Conservation (phyloP, 2,113 vertebrate genomes). For the Vulpes vulpes region DNA sequence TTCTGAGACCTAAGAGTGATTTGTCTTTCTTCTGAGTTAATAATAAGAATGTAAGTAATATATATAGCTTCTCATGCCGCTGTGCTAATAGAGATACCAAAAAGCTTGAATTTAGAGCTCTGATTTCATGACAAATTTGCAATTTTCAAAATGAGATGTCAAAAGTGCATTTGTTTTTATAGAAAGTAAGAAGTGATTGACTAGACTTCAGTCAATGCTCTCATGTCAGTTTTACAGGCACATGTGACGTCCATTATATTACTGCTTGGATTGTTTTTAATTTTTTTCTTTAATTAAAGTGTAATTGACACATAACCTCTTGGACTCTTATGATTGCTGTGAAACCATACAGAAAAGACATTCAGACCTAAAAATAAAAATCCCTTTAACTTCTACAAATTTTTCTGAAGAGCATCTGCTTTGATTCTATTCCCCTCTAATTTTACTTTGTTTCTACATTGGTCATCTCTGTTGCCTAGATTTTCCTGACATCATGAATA, state of each 20-base stretch:
- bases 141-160: constrained; percentile 68
- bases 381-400: background rate
- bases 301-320: background rate
- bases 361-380: background rate
- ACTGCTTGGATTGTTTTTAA: background rate
- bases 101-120: constrained; percentile 68
- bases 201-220: background rate
- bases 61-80: constrained; percentile 62
- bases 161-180: constrained; percentile 64
- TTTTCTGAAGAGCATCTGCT: background rate
- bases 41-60: constrained; percentile 74
- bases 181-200: constrained; percentile 32
- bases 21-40: constrained; percentile 54
- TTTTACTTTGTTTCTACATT: background rate
- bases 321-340: background rate
- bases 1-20: constrained; percentile 63
- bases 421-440: background rate
- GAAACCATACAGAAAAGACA: background rate
- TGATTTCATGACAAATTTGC: constrained; percentile 68
- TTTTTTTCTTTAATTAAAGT: background rate
- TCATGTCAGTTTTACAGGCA: background rate
- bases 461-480: background rate
- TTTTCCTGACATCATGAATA: background rate
- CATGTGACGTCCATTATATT: background rate
- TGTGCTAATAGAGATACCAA: constrained; percentile 64